A percentile compares a stretch with the other conserved stretches of the same genome.
phyloP scores from a whole-genome alignment of 2,797 vertebrate genomes.

The Carduelis carduelis region DNA sequence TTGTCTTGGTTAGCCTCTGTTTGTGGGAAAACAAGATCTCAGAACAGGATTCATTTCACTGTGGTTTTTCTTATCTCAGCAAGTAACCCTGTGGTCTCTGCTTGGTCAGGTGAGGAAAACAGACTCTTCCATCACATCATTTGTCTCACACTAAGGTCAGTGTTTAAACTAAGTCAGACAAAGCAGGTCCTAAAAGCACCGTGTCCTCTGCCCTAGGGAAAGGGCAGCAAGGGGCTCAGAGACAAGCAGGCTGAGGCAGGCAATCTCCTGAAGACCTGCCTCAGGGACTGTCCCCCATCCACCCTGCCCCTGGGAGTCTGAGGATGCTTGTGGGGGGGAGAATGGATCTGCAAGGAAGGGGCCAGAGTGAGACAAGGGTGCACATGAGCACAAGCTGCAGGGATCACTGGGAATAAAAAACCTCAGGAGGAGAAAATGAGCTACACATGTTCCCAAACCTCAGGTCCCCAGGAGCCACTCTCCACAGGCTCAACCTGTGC shows the following conservation, averaged over 20 bases:
- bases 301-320: background rate
- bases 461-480: fast-evolving
- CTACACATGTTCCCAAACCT: background rate
- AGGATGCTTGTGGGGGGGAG: background rate
- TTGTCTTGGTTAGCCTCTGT: slow-evolving; percentile 25
- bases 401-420: background rate
- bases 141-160: background rate
- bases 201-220: background rate
- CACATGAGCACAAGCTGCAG: background rate
- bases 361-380: background rate
- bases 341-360: background rate
- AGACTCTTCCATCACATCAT: background rate
- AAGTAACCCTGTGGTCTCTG: background rate
- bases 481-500: background rate
- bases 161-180: background rate
- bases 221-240: background rate
- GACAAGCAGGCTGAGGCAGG: background rate
- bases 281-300: background rate
- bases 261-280: background rate
- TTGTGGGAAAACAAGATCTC: slow-evolving; percentile 27
- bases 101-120: slow-evolving; percentile 6
- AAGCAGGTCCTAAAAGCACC: background rate
- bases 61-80: background rate
- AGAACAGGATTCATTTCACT: background rate
- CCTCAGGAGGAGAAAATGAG: background rate